phyloP scores from a whole-genome alignment of 1,140 invertebrate genomes.

The Pseudoatta argentina region DNA sequence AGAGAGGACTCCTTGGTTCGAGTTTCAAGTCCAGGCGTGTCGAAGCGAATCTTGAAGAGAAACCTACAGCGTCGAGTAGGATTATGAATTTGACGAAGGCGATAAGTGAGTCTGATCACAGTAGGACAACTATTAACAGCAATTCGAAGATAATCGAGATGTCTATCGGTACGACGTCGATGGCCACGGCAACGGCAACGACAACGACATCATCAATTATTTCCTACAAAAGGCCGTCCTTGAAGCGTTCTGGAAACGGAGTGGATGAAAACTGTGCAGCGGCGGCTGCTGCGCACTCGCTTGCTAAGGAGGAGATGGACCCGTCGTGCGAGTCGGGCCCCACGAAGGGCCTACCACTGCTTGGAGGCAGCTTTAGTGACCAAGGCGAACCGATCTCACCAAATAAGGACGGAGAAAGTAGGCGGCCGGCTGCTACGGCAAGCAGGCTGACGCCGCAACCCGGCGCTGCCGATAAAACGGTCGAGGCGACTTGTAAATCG shows the following conservation, averaged over 20 bases:
- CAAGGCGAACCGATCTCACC: conserved; percentile 73
- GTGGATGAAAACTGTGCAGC: conserved; percentile 56
- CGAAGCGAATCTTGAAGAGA: conserved; percentile 42
- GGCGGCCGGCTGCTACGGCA: conserved; percentile 68
- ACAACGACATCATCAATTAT: conserved; percentile 54
- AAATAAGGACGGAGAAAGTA: conserved; percentile 82
- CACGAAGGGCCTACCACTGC: conserved; percentile 64
- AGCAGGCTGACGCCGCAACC: conserved; percentile 42
- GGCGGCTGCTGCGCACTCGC: conserved; percentile 30
- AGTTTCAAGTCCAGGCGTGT: conserved; percentile 66
- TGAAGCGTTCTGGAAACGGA: conserved; percentile 70
- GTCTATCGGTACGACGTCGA: conserved; percentile 7
- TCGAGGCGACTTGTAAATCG: conserved; percentile 68
- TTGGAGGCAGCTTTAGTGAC: conserved; percentile 56
- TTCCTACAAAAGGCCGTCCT: conserved; percentile 68
- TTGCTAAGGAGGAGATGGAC: conserved; percentile 72
- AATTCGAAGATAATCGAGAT: conserved; percentile 16
- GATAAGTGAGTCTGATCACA: conserved; percentile 66
- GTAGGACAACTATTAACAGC: conserved; percentile 29
- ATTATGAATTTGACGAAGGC: conserved; percentile 64
- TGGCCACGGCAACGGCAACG: not conserved
- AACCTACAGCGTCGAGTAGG: conserved; percentile 36
- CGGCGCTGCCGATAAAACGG: conserved; percentile 61
- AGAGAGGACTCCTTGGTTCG: conserved; percentile 67
- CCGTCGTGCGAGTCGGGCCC: conserved; percentile 25